Evolutionary conservation across 2,888 invertebrate species (phyloP), one percentile per base, ranked within the genome.

Genomic region (Agrochola macilenta): DNA sequence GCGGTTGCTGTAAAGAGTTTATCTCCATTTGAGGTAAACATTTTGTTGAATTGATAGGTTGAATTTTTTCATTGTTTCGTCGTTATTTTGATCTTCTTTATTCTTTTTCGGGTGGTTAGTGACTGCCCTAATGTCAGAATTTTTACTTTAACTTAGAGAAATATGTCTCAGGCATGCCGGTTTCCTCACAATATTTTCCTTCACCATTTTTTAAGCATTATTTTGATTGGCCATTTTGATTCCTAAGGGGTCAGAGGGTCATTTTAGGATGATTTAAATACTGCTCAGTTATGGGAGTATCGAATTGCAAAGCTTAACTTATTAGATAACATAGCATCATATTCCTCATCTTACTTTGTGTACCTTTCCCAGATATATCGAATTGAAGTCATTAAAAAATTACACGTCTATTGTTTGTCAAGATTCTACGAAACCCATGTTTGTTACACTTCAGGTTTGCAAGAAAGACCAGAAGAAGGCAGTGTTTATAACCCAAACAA

Each of bases 1-100:
- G 98, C 98, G 49, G 92, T 97, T 17, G 96, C 97, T 79, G 97
- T 98, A 2, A 97, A 97, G 89, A 97, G 97, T 90, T 95, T 98
- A 84, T 97, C 98, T 8, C 97, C 97, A 0, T 97, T 97, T 93
- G 97, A 97, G 96, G 97, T 97, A 90, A 82, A 46, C 70, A 57
- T 49, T 23, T 17, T 43, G 43, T 71, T 78, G 17, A 43, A 7
- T 57, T 39, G n/a, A 14, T 7, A 17, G 26, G 8, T 11, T 60
- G 2, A 20, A 14, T 52, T 9, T 43, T 20, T 43, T 17, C 2
- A 35, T 49, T 64, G 5, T 58, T 39, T 70, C 2, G 9, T 54
- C 9, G 17, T n/a, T 60, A 52, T 23, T 60, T 52, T 43, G 2
- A 39, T 43, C 2, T n/a, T 68, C 20, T 43, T 46, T 46, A 12